Percentiles rank a stretch among this genome's conserved stretches.
phyloP scores from a whole-genome alignment of 92 coral and sea anemone genomes.

The Anthopleura xanthogrammica region DNA sequence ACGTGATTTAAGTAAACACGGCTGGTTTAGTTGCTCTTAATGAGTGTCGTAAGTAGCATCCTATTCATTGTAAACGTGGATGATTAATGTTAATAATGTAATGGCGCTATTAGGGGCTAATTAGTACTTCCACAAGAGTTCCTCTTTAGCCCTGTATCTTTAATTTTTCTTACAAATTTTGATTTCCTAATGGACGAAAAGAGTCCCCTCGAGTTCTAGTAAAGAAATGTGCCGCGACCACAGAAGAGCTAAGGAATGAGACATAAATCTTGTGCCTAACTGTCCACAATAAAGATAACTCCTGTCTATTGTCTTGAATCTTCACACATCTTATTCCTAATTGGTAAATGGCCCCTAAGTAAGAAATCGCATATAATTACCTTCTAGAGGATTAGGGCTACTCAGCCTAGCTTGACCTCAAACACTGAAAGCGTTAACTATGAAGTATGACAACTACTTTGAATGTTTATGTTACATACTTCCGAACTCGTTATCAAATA shows the following conservation, averaged over 20 bases:
- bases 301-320: slow-evolving; percentile 3
- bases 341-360: slow-evolving; percentile 26
- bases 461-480: no score
- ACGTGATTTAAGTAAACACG: slow-evolving; percentile 5
- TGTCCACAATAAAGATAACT: background rate
- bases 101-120: slow-evolving; percentile 10
- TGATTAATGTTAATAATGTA: slow-evolving; percentile 5
- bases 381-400: background rate
- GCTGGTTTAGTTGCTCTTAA: slow-evolving; percentile 12
- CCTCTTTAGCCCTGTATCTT: background rate
- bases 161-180: background rate
- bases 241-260: slow-evolving; percentile 3
- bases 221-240: slow-evolving; percentile 19
- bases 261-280: slow-evolving; percentile 4
- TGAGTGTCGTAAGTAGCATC: slow-evolving; percentile 5
- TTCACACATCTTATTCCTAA: slow-evolving; percentile 31
- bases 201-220: background rate
- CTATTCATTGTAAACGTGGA: slow-evolving; percentile 6
- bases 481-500: no score
- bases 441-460: background rate
- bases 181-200: background rate
- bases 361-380: slow-evolving; percentile 14
- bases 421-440: background rate
- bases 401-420: slow-evolving; percentile 9
- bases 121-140: slow-evolving; percentile 7